Conservation (phyloP, 92 coral and sea anemone species). For the Umimayanthus kanabou region DNA sequence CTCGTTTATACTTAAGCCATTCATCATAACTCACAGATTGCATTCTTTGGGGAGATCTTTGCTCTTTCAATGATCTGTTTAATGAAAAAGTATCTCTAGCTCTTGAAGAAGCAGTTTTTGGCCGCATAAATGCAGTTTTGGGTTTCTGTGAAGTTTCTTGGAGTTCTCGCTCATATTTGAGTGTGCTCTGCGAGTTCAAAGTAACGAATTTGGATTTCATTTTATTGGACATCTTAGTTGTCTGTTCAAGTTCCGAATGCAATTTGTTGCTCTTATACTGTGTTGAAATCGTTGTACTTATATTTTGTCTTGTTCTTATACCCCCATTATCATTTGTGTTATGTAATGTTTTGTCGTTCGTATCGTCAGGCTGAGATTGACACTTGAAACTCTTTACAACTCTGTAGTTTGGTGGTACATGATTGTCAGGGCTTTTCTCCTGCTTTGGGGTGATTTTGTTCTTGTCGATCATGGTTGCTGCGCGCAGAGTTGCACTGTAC, state of each 20-base stretch:
- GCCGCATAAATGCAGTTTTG: slow-evolving; percentile 49
- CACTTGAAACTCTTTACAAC: slow-evolving; percentile 66
- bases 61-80: neutral
- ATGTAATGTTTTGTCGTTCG: neutral
- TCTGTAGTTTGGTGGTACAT: slow-evolving; percentile 66
- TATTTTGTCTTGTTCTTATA: neutral
- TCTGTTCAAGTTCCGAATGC: neutral
- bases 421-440: slow-evolving; percentile 22
- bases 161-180: neutral
- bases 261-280: neutral
- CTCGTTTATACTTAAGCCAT: slow-evolving; percentile 81
- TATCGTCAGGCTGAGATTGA: neutral
- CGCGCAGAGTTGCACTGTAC: slow-evolving; percentile 29
- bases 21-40: slow-evolving; percentile 75
- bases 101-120: slow-evolving; percentile 52
- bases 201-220: neutral
- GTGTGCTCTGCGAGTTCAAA: neutral
- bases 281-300: neutral
- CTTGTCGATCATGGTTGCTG: slow-evolving; percentile 49
- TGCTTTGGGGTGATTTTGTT: slow-evolving; percentile 63
- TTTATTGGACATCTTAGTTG: neutral
- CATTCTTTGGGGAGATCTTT: slow-evolving; percentile 45
- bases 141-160: slow-evolving; percentile 22
- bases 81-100: neutral
- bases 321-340: neutral